Base-by-base conservation (phyloP, 2,888 invertebrate genomes). In the Eulithis testata region DNA sequence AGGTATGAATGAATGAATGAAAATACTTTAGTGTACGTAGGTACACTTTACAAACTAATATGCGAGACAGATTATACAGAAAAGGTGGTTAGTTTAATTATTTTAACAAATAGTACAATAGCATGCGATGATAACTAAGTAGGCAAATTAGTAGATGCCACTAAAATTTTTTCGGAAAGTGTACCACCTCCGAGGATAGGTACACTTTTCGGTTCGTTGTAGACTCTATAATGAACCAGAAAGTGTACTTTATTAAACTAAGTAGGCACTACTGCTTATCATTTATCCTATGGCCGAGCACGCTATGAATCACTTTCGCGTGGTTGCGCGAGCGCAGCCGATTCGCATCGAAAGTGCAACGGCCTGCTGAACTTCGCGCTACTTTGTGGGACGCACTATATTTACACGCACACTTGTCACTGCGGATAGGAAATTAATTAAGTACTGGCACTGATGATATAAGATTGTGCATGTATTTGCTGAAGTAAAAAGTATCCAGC, bases 331-430 rank as follows among this genome's bases (percentile, higher is more conserved):
- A 66, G 81, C 85, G 86, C 86, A 81, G 76, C 76, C 75, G 81
- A 80, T 81, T 83, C 82, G 80, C 83, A 83, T 84, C 79, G 85
- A 87, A 85, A 90, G 91, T 90, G 90, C 92, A 91, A 89, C 81
- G 91, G 82, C 90, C 91, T 76, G 85, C 72, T 91, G 91, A 91
- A 91, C 91, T 91, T 91, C 89, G 84, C 81, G 84, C 83, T 82
- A 82, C 83, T 84, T 88, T 89, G 82, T 87, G 83, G 84, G 83
- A 82, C 85, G 81, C 69, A 70, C 74, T 69, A 70, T 67, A 70
- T 71, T 65, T 73, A 68, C 68, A 70, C 47, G 53, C 55, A 47
- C 50, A 40, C 49, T 54, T 47, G 53, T 57, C 40, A 62, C 2
- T 50, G 61, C 60, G 31, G 52, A 67, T 65, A 61, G 58, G 60